Evolutionary conservation across 35 echinoderm and acorn worm species (phyloP).

Genomic region (Eucidaris tribuloides): DNA sequence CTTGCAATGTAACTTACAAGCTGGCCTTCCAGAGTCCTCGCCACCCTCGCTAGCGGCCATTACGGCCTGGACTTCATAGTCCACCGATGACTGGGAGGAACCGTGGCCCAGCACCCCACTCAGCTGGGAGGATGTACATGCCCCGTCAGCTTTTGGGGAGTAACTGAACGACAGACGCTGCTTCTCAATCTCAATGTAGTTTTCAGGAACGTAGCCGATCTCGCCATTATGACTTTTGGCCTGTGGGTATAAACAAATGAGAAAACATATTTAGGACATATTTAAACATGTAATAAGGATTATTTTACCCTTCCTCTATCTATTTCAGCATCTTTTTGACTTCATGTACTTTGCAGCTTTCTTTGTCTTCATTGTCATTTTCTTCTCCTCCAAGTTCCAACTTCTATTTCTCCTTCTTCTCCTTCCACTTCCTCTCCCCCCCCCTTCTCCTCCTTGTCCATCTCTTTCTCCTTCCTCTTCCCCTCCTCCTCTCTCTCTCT

Average conservation of each 20-base stretch:
- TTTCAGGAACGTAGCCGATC: slow-evolving; percentile 83
- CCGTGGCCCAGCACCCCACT: not conserved
- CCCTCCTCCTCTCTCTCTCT: too few species aligned
- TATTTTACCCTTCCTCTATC: too few species aligned
- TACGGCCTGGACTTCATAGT: slow-evolving; percentile 76
- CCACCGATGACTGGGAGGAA: slow-evolving; percentile 52
- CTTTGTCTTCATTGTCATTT: too few species aligned
- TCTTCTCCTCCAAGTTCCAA: too few species aligned
- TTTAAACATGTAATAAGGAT: not conserved
- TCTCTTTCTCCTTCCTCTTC: too few species aligned
- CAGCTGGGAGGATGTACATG: not conserved
- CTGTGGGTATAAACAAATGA: slow-evolving; percentile 25
- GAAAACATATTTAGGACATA: not conserved
- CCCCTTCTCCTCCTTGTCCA: too few species aligned
- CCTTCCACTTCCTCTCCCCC: too few species aligned
- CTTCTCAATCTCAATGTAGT: slow-evolving; percentile 71
- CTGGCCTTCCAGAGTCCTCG: slow-evolving; percentile 48
- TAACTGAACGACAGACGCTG: slow-evolving; percentile 12
- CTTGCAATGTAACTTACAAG: too few species aligned
- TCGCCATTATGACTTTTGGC: slow-evolving; percentile 66
- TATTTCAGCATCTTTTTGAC: too few species aligned
- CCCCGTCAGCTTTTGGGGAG: not conserved
- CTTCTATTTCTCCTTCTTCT: too few species aligned
- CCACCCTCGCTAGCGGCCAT: slow-evolving; percentile 39
- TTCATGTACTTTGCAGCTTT: too few species aligned